Evolutionary conservation across 1,140 invertebrate genomes (phyloP).

Genomic region (Papilio polytes): DNA sequence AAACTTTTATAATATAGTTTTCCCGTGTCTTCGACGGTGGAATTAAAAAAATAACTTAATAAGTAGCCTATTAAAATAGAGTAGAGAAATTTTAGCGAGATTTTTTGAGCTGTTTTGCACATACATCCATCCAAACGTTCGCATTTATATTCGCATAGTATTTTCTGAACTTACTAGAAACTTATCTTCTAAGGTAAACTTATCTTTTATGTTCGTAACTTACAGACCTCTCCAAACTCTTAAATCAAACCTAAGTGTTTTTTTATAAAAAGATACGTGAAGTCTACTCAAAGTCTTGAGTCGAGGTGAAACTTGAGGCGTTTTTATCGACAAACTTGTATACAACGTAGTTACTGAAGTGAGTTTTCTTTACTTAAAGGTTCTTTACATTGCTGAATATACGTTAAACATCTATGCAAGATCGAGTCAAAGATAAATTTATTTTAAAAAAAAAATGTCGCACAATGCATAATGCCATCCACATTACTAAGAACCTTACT

Average conservation of each 20-base stretch:
- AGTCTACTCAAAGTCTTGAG: conserved; percentile 16
- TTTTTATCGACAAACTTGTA: conserved; percentile 21
- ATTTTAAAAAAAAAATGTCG: too few species aligned
- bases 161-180: background rate
- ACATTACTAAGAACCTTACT: too few species aligned
- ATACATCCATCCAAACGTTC: too few species aligned
- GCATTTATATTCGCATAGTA: too few species aligned
- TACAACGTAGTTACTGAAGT: background rate
- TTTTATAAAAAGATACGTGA: conserved; percentile 25
- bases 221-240: background rate
- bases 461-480: too few species aligned
- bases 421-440: background rate
- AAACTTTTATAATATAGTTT: too few species aligned
- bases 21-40: too few species aligned
- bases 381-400: background rate
- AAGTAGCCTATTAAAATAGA: too few species aligned
- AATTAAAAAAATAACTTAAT: too few species aligned
- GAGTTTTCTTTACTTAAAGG: background rate
- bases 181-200: conserved; percentile 14
- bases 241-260: conserved; percentile 23
- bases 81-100: too few species aligned
- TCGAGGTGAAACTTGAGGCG: conserved; percentile 12
- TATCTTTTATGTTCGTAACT: background rate
- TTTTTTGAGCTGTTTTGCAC: too few species aligned
- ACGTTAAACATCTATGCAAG: background rate